Base-by-base conservation (phyloP, 2,888 invertebrate genomes). In the Keiferia lycopersicella region DNA sequence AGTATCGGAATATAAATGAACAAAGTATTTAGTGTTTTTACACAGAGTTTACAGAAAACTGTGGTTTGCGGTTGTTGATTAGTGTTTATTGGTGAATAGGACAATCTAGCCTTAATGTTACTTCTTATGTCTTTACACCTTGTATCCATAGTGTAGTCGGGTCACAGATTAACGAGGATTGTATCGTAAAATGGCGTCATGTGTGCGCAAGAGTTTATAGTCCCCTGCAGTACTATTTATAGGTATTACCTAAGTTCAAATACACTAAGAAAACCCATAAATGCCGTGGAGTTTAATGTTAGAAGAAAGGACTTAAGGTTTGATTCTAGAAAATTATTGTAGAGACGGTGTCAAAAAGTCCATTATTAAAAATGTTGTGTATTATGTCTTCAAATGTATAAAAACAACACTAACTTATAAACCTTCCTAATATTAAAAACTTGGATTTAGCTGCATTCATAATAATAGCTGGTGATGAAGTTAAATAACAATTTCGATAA, bases 81-180 rank as follows among this genome's bases (percentile, higher is more conserved):
- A 34, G 34, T 34, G 34, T 34, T n/a, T 45, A 45, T 45, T 45
- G 45, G 8, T 34, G 34, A 34, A 34, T 34, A 1, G 2, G 6
- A 41, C 14, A 41, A 14, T 41, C 14, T 8, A 45, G 3, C 45
- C n/a, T 45, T 45, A n/a, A 45, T 45, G n/a, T 45, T 16, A 45
- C 16, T 16, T n/a, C 2, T 16, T 7, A 14, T 45, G 45, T 8
- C 45, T 45, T 45, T 45, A 45, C 45, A 45, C n/a, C 45, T 6
- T 16, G n/a, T 45, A 34, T 8, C 34, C 10, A 45, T 45, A 45
- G n/a, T n/a, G n/a, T 14, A 14, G 51, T 14, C 50, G 45, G 56
- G 30, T 39, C 38, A 34, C 63, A 53, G 66, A 62, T 70, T 69
- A 68, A 70, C 66, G 68, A 66, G 56, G 18, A 57, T 26, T 48